Conservation (phyloP, 2,797 vertebrate species). For the Typhlichthys subterraneus region DNA sequence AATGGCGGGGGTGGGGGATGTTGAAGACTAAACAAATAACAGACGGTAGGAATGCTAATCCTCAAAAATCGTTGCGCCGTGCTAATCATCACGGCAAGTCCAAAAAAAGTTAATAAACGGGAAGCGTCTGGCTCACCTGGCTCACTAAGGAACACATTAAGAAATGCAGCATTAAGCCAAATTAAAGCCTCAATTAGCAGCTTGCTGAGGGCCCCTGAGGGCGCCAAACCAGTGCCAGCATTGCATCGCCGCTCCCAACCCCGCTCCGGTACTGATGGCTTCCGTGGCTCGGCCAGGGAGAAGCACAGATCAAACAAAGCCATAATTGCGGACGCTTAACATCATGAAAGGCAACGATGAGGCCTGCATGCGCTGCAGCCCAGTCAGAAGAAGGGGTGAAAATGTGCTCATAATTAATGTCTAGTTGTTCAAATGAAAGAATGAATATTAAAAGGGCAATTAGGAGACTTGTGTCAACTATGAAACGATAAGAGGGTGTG, state of each 20-base stretch:
- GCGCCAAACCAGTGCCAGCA: slow-evolving; percentile 51
- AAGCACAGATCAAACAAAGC: slow-evolving; percentile 68
- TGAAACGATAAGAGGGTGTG: neutral
- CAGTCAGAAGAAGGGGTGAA: slow-evolving; percentile 16
- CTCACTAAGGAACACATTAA: slow-evolving; percentile 69
- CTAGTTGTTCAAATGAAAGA: slow-evolving; percentile 39
- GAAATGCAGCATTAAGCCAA: slow-evolving; percentile 69
- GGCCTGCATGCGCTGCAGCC: slow-evolving; percentile 51
- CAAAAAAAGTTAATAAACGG: neutral
- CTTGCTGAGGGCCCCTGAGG: slow-evolving; percentile 61
- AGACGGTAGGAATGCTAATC: neutral
- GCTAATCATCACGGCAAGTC: slow-evolving; percentile 1
- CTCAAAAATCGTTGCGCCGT: neutral
- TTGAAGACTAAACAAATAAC: neutral
- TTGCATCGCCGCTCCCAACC: slow-evolving; percentile 50
- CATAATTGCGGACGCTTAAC: slow-evolving; percentile 74
- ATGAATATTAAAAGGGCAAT: slow-evolving; percentile 33
- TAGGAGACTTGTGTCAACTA: slow-evolving; percentile 34
- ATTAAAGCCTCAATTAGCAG: slow-evolving; percentile 74
- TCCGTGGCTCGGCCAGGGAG: slow-evolving; percentile 27
- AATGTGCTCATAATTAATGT: slow-evolving; percentile 41
- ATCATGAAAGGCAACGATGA: slow-evolving; percentile 66
- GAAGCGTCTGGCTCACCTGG: slow-evolving; percentile 63
- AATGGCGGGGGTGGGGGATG: neutral
- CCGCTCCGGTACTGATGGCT: slow-evolving; percentile 54